Conservation (phyloP, 1,140 invertebrate genomes). For the Bombyx mandarina region DNA sequence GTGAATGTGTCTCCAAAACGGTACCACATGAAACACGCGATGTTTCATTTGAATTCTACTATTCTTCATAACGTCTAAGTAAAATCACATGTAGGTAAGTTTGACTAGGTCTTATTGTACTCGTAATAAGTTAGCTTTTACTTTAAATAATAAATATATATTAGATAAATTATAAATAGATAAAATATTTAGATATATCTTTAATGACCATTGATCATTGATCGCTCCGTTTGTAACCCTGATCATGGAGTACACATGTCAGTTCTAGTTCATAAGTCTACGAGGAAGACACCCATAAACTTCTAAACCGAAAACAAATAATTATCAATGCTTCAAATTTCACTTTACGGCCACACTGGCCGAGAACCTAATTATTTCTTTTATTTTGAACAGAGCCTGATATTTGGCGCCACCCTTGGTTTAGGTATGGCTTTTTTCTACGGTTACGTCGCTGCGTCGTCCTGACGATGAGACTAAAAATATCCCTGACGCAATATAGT, state of each 20-base stretch:
- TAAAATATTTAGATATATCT: too few species aligned
- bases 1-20: too few species aligned
- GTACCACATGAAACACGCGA: too few species aligned
- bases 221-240: too few species aligned
- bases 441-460: slow-evolving; percentile 43
- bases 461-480: slow-evolving; percentile 56
- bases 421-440: slow-evolving; percentile 37
- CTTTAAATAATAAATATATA: too few species aligned
- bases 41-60: background rate
- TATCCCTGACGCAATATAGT: slow-evolving; percentile 55
- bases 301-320: background rate
- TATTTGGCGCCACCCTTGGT: slow-evolving; percentile 41
- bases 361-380: too few species aligned
- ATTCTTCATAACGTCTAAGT: background rate
- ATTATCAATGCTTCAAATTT: background rate
- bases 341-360: background rate
- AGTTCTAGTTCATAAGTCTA: too few species aligned
- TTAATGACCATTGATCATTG: too few species aligned
- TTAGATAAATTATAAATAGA: too few species aligned
- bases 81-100: background rate
- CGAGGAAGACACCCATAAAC: too few species aligned
- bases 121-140: too few species aligned
- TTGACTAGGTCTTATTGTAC: background rate
- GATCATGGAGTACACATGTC: too few species aligned
- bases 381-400: slow-evolving; percentile 16